phyloP scores from a whole-genome alignment of 2,888 invertebrate genomes.

The Zaprionus obscuricornis region DNA sequence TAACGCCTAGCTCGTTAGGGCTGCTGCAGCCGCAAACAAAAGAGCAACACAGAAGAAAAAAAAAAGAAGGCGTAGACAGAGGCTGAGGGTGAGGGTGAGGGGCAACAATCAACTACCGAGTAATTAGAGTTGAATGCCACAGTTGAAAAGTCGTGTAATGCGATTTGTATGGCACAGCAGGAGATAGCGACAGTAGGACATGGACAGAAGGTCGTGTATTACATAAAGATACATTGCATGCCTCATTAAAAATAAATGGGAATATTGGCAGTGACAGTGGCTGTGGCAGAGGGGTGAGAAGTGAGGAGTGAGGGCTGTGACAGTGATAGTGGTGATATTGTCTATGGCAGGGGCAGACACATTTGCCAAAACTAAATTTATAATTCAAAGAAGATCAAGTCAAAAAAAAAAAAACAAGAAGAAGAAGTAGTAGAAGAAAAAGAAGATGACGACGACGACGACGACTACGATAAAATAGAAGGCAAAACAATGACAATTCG shows the following conservation, averaged over 20 bases:
- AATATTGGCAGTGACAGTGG: not conserved
- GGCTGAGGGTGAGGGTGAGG: not conserved
- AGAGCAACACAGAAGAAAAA: constrained; percentile 20
- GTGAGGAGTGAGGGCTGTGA: not conserved
- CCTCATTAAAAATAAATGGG: constrained; percentile 61
- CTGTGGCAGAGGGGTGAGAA: not conserved
- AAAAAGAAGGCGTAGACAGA: not conserved
- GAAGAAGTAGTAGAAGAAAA: not conserved
- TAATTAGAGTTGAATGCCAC: constrained; percentile 73
- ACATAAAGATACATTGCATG: constrained; percentile 76
- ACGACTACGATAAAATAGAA: no score
- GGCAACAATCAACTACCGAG: constrained; percentile 72
- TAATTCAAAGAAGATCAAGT: no score
- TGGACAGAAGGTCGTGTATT: constrained; percentile 45
- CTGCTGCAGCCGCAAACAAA: constrained; percentile 46
- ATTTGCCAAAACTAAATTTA: constrained; percentile 59
- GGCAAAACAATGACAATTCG: constrained; percentile 74
- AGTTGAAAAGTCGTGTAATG: constrained; percentile 82
- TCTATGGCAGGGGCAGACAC: constrained; percentile 8
- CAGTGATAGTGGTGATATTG: no score
- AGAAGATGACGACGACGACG: constrained; percentile 3
- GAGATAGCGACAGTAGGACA: constrained; percentile 44
- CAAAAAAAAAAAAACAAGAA: no score
- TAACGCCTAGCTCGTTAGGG: constrained; percentile 60
- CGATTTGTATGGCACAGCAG: constrained; percentile 80